Percentiles rank a stretch among this genome's conserved stretches.
Conservation (phyloP, 2,113 vertebrate genomes). For the Melanerpes formicivorus region DNA sequence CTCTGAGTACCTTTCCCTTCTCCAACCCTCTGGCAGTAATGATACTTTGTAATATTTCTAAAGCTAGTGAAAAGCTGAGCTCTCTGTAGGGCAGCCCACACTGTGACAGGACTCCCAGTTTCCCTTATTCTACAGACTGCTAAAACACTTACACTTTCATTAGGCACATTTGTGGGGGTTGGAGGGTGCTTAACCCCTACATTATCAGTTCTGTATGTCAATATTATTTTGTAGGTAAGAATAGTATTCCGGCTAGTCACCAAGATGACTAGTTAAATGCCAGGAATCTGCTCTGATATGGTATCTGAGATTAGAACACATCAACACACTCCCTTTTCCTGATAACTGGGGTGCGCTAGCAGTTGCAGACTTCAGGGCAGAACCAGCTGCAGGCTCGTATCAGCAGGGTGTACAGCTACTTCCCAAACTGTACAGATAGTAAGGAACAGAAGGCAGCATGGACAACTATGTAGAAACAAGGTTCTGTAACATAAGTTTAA, state of each 20-base stretch:
- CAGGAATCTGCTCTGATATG: background rate
- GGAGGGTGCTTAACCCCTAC: background rate
- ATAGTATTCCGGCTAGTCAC: slow-evolving; percentile 1
- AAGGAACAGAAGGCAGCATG: background rate
- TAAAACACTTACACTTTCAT: background rate
- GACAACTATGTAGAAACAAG: background rate
- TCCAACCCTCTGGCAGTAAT: background rate
- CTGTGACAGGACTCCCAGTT: background rate
- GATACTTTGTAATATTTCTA: background rate
- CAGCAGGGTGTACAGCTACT: background rate
- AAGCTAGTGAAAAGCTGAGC: background rate
- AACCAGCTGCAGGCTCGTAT: background rate
- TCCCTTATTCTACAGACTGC: background rate
- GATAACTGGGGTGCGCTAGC: background rate
- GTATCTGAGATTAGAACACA: background rate
- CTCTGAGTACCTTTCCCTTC: background rate
- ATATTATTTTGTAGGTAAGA: background rate
- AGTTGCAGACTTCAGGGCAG: background rate
- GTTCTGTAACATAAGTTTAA: background rate
- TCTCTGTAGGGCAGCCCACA: background rate
- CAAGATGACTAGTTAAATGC: background rate
- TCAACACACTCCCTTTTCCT: background rate
- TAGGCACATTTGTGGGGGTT: background rate
- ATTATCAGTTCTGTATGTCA: background rate
- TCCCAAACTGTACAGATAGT: background rate